Evolutionary conservation across 2,888 invertebrate species (phyloP).

Genomic region (Noctua janthina): DNA sequence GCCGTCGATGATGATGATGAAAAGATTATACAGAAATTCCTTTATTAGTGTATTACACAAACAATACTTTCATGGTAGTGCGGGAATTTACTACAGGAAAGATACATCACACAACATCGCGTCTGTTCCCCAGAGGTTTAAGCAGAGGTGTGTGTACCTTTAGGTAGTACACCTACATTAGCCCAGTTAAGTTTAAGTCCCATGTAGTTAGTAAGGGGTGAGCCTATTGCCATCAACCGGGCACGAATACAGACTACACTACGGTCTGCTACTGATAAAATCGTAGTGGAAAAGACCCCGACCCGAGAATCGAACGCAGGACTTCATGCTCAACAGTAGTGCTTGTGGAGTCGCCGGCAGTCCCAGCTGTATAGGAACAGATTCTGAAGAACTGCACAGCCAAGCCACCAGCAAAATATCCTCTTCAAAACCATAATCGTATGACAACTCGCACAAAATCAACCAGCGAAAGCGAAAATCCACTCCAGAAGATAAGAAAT

Average conservation of each 20-base stretch:
- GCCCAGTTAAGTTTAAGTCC: background rate
- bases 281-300: background rate
- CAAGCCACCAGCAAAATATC: too few species aligned
- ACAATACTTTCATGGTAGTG: background rate
- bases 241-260: too few species aligned
- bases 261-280: too few species aligned
- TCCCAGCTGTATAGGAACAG: background rate
- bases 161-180: background rate
- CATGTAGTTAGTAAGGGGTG: background rate
- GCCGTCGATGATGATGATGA: background rate
- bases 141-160: background rate
- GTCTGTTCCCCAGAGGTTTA: background rate
- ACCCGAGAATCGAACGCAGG: background rate
- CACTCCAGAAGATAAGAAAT: slow-evolving; percentile 52
- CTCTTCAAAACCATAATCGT: background rate
- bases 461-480: slow-evolving; percentile 37
- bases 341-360: background rate
- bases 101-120: too few species aligned
- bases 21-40: background rate
- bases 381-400: too few species aligned
- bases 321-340: background rate
- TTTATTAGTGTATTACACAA: background rate
- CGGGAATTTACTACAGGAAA: background rate
- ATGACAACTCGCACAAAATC: slow-evolving; percentile 42
- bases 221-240: background rate